These are phyloP conservation scores for Limosa lapponica DNA, from an alignment of 2,797 vertebrate species.

Conservation along the genomic window DNA sequence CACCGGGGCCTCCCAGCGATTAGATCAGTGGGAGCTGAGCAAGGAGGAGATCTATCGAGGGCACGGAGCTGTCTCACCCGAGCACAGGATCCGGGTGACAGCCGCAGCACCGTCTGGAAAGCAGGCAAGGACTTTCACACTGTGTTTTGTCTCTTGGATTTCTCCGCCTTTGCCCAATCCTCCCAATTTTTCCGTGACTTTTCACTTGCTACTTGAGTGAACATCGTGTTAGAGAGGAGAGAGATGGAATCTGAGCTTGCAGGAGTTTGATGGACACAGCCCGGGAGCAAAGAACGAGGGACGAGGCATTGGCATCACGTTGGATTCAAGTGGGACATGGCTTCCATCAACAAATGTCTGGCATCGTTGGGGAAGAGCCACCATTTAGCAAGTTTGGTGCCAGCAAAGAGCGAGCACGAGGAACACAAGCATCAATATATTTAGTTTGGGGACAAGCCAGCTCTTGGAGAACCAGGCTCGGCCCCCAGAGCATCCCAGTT, in stretches of 20 bases:
- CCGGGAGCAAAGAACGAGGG: not conserved
- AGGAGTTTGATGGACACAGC: not conserved
- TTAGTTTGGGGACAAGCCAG: not conserved
- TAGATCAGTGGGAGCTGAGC: not conserved
- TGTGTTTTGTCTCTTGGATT: not conserved
- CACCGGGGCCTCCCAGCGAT: not conserved
- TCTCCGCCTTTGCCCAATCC: not conserved
- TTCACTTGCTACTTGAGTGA: not conserved
- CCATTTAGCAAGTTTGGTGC: not conserved
- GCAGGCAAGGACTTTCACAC: not conserved
- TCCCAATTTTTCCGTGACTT: not conserved
- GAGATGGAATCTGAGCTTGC: not conserved
- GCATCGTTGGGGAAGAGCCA: not conserved
- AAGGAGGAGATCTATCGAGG: not conserved
- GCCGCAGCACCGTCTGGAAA: not conserved
- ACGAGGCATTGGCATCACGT: not conserved
- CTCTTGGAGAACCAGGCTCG: not conserved
- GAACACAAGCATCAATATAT: not conserved
- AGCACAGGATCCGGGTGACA: not conserved
- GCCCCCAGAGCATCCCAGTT: not conserved
- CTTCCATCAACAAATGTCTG: fast-evolving
- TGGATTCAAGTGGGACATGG: not conserved
- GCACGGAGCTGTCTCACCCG: not conserved
- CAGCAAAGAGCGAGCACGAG: not conserved
- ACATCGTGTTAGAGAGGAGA: not conserved